A percentile compares a stretch with the other conserved stretches of the same genome.
These are phyloP conservation scores for Neolamprologus hecqui DNA, from an alignment of 2,113 vertebrate genomes.

Conservation along the genomic window DNA sequence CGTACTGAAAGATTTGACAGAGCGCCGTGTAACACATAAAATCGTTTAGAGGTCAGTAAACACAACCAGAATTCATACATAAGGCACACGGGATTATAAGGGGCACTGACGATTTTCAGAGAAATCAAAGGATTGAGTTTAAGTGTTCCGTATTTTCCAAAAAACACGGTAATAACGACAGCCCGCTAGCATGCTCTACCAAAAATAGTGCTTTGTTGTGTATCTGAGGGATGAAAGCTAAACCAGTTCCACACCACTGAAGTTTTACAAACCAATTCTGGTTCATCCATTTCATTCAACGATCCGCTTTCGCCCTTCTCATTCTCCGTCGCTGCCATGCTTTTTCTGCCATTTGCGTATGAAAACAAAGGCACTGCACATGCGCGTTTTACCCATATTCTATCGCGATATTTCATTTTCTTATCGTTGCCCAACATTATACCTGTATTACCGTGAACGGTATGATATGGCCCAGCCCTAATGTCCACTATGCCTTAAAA, in stretches of 20 bases:
- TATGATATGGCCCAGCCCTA: neutral
- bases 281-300: neutral
- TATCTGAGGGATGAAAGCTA: no score
- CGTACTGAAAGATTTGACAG: neutral
- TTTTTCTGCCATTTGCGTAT: neutral
- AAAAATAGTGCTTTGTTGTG: no score
- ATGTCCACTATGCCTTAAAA: neutral
- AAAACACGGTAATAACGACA: no score
- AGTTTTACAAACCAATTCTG: no score
- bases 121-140: neutral
- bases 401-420: neutral
- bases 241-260: no score
- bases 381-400: neutral
- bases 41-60: neutral
- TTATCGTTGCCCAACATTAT: neutral
- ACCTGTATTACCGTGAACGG: neutral
- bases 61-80: neutral
- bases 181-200: no score
- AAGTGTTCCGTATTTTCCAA: no score
- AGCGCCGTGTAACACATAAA: neutral
- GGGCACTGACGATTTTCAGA: neutral
- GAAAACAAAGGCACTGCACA: neutral
- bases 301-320: neutral
- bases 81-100: neutral
- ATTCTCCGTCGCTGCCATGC: neutral